Conservation (phyloP, 2,113 vertebrate species). For the Cryptomyrus ogoouensis region DNA sequence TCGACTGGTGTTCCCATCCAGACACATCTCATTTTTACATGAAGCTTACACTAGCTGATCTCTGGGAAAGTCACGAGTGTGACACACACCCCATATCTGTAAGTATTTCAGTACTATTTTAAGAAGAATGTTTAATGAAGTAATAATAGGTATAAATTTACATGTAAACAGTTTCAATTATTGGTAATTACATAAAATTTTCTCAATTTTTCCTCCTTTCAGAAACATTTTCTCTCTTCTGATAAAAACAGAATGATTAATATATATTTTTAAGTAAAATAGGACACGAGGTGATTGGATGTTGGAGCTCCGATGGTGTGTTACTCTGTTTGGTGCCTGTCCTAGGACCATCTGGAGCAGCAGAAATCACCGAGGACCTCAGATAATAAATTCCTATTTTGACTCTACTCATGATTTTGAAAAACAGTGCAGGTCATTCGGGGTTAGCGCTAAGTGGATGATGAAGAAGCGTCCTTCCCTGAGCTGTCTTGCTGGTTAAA, state of each 20-base stretch:
- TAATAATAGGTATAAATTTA: not conserved
- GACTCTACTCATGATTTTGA: not conserved
- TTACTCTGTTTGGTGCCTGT: not conserved
- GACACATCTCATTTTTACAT: slow-evolving; percentile 26
- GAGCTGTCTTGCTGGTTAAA: not conserved
- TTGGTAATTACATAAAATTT: not conserved
- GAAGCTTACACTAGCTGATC: not conserved
- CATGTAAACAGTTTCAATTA: not conserved
- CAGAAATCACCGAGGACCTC: not conserved
- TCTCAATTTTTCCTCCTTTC: not conserved
- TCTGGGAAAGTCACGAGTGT: not conserved
- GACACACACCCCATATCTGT: not conserved
- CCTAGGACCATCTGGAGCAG: not conserved
- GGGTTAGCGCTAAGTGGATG: not conserved
- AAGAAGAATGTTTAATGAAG: not conserved
- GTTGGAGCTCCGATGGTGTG: not conserved
- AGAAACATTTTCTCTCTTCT: not conserved
- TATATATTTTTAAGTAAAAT: not conserved
- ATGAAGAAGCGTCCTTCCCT: not conserved
- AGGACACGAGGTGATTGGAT: not conserved
- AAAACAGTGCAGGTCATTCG: not conserved
- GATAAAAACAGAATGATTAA: not conserved
- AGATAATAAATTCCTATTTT: not conserved
- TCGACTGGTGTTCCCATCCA: slow-evolving; percentile 43
- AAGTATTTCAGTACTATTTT: not conserved